Base-by-base conservation (phyloP, 2,888 invertebrate genomes). In the Agrotis exclamationis region DNA sequence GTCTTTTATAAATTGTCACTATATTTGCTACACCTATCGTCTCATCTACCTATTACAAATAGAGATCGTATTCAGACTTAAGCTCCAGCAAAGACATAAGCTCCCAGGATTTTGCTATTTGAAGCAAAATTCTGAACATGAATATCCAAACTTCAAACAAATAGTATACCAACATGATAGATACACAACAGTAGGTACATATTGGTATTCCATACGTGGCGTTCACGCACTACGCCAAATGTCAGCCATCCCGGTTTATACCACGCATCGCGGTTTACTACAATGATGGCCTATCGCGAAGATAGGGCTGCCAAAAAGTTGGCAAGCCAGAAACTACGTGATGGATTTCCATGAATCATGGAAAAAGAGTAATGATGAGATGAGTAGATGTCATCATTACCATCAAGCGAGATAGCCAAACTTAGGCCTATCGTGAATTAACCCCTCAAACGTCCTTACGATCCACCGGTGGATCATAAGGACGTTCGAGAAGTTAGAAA, bases 181-280 rank as follows among this genome's bases (percentile, higher is more conserved):
- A 67, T 58, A 68, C 53, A 22, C 28, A 20, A 63, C 63, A 58
- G 63, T 69, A 54, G 57, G 56, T 54, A 44, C 54, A 53, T 79
- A 74, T 80, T 85, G 70, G 69, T 85, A 83, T 85, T 83, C 85
- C 50, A 64, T 45, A 44, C 70, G 60, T 66, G 59, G 48, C 59
- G 71, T 75, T 77, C 83, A 80, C 85, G 83, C 80, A 75, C 74
- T 58, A 71, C 72, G 76, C 83, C 80, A 77, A 83, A 83, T 85
- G 74, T 80, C 85, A 82, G 85, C 77, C 66, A 80, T 85, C 68
- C 51, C n/a, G 59, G 72, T 58, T 76, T 74, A 72, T 70, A 74
- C 67, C 65, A 76, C 69, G 70, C 74, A 76, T 76, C 82, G 71
- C 63, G 82, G 84, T 72, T 84, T 66, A 72, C 82, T 76, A 79